Evolutionary conservation across 2,888 invertebrate genomes (phyloP).

Genomic region (Phorcus lineatus): DNA sequence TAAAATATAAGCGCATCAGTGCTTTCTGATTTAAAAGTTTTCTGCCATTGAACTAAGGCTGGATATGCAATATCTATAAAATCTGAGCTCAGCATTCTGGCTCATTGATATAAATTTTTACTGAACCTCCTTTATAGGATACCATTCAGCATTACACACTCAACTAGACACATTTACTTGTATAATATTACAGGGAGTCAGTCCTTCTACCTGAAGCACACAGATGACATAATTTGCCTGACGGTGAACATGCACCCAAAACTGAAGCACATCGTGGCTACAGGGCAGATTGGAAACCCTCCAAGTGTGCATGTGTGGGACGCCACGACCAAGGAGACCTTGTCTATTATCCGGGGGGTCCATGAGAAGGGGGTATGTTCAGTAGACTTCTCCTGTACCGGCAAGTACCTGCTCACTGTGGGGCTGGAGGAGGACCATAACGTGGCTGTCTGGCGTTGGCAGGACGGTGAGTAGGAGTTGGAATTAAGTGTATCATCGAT

Average conservation of each 20-base stretch:
- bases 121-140: too few relatives aligned
- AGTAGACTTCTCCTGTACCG: slow-evolving; percentile 75
- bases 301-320: slow-evolving; percentile 74
- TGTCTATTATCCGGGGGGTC: slow-evolving; percentile 69
- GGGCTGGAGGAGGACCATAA: slow-evolving; percentile 72
- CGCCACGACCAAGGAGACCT: slow-evolving; percentile 69
- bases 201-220: slow-evolving; percentile 74
- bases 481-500: neutral
- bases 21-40: too few relatives aligned
- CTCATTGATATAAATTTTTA: too few relatives aligned
- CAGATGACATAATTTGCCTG: slow-evolving; percentile 75
- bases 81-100: too few relatives aligned
- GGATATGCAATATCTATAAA: too few relatives aligned
- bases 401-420: slow-evolving; percentile 73
- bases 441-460: slow-evolving; percentile 75
- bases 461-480: slow-evolving; percentile 68
- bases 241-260: slow-evolving; percentile 74
- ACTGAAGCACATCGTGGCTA: slow-evolving; percentile 73
- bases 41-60: too few relatives aligned
- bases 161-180: too few relatives aligned
- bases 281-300: slow-evolving; percentile 74
- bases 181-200: slow-evolving; percentile 68
- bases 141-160: too few relatives aligned
- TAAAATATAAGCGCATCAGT: too few relatives aligned
- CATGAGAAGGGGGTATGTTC: slow-evolving; percentile 73